Conservation (phyloP, 37 sponge, comb jelly and placozoan genomes). For the Tethya wilhelma region DNA sequence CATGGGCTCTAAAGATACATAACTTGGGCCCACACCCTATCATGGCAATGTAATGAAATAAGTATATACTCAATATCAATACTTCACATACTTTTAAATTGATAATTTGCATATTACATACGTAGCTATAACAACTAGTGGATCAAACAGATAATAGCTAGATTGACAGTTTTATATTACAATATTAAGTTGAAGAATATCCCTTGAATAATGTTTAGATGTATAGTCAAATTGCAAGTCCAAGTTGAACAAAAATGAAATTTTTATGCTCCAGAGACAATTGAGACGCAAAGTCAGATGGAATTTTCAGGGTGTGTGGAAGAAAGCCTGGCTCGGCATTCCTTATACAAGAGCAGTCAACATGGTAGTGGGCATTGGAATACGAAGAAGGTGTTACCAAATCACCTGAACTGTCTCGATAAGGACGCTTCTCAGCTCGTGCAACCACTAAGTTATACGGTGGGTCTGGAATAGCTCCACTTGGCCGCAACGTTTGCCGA, state of each 20-base stretch:
- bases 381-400: background rate
- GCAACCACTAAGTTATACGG: slow-evolving; percentile 17
- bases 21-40: too few species aligned
- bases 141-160: too few species aligned
- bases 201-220: background rate
- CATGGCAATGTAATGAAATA: too few species aligned
- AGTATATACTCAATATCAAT: too few species aligned
- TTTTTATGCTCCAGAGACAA: background rate
- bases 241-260: slow-evolving; percentile 1
- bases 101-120: too few species aligned
- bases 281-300: background rate
- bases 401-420: background rate
- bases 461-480: slow-evolving; percentile 23
- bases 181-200: too few species aligned
- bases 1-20: too few species aligned
- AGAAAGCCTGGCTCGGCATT: background rate
- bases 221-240: background rate
- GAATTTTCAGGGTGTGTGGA: background rate
- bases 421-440: slow-evolving; percentile 7
- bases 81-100: too few species aligned
- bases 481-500: background rate
- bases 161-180: too few species aligned
- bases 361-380: slow-evolving; percentile 15
- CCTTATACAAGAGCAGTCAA: background rate
- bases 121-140: too few species aligned